Conservation (phyloP, 2,888 invertebrate species). For the Lycophotia porphyrea region DNA sequence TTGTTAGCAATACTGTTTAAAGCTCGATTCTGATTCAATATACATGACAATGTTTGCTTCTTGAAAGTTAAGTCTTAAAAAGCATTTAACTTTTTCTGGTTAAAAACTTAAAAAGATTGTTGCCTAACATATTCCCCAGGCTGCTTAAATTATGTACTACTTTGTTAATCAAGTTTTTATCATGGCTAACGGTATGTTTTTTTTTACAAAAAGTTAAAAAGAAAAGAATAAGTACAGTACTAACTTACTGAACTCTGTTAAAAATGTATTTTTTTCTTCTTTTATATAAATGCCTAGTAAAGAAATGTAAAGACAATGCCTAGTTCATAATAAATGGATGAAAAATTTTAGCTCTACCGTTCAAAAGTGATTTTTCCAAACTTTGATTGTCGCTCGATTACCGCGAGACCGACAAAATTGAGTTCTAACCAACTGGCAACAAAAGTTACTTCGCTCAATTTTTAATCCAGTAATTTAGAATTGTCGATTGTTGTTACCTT, state of each 20-base stretch:
- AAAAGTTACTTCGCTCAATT: constrained; percentile 21
- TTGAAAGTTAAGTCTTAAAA: constrained; percentile 21
- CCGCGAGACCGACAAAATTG: constrained; percentile 7
- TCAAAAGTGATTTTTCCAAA: constrained; percentile 19
- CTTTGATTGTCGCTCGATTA: constrained; percentile 23
- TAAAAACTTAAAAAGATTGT: constrained; percentile 16
- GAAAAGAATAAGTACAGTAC: constrained; percentile 13
- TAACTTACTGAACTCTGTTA: constrained; percentile 23
- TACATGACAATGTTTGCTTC: not conserved
- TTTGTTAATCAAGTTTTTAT: constrained; percentile 54
- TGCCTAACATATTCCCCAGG: constrained; percentile 11
- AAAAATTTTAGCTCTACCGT: not conserved
- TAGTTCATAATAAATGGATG: constrained; percentile 27
- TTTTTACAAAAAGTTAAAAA: constrained; percentile 9
- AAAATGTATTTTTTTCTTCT: constrained; percentile 29
- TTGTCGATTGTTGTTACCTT: not conserved
- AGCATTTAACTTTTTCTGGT: constrained; percentile 13
- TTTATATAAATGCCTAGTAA: constrained; percentile 1
- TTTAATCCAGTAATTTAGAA: constrained; percentile 4
- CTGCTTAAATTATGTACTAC: constrained; percentile 46
- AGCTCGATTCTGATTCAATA: not conserved
- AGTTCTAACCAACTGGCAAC: constrained; percentile 8
- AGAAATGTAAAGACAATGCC: constrained; percentile 3
- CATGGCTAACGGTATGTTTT: constrained; percentile 7
- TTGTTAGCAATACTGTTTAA: not conserved